phyloP scores from a whole-genome alignment of 2,113 vertebrate species.

The Geococcyx californianus region DNA sequence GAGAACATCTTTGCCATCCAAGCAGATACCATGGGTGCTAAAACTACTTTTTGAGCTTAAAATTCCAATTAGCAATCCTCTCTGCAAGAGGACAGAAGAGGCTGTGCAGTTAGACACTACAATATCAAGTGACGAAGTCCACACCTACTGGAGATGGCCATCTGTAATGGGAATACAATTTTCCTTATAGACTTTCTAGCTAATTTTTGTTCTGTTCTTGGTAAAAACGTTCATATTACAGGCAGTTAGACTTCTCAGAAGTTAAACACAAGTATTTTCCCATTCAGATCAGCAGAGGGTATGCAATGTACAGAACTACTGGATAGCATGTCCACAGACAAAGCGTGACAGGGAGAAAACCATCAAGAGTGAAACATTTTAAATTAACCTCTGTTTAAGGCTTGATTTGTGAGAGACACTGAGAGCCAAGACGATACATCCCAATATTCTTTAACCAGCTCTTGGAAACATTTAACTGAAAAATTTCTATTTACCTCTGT shows the following conservation, averaged over 20 bases:
- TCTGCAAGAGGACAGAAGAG: neutral
- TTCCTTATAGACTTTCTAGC: neutral
- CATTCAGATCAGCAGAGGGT: neutral
- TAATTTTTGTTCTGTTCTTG: neutral
- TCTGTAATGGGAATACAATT: neutral
- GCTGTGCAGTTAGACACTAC: neutral
- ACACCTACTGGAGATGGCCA: neutral
- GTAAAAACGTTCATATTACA: neutral
- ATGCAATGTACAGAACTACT: neutral
- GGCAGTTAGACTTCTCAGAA: neutral
- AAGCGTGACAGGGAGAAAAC: neutral
- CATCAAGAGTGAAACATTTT: neutral
- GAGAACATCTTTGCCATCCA: neutral
- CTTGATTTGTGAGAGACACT: neutral
- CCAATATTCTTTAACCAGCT: neutral
- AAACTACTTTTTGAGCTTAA: neutral
- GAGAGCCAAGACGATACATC: neutral
- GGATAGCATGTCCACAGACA: fast-evolving
- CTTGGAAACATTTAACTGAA: neutral
- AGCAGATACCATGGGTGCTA: neutral
- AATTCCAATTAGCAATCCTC: neutral
- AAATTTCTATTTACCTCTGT: neutral
- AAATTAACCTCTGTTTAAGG: neutral
- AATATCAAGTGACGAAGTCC: neutral
- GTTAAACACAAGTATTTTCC: neutral